phyloP scores from a whole-genome alignment of 2,113 vertebrate genomes.

The Sylvietta virens region DNA sequence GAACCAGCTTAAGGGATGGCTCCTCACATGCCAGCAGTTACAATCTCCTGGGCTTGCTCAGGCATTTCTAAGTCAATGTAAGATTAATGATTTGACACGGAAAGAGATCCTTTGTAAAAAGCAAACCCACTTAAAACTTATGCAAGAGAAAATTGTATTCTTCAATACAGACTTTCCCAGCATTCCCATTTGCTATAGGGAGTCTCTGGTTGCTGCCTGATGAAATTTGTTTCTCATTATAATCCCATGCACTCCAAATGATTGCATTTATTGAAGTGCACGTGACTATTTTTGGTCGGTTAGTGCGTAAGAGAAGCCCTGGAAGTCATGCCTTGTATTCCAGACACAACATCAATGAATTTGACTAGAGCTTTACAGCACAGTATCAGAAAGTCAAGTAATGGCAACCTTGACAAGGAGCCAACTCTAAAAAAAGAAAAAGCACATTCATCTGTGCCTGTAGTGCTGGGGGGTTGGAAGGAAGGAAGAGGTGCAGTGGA shows the following conservation, averaged over 20 bases:
- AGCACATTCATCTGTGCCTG: neutral
- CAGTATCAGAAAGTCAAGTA: neutral
- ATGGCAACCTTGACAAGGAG: slow-evolving; percentile 11
- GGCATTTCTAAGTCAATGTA: neutral
- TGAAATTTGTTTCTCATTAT: neutral
- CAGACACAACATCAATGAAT: neutral
- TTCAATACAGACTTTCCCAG: neutral
- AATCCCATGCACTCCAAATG: neutral
- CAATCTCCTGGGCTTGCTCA: neutral
- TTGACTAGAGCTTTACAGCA: neutral
- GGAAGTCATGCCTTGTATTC: neutral
- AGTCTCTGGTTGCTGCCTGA: neutral
- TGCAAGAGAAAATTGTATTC: neutral
- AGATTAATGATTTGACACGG: neutral
- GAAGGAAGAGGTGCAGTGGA: neutral
- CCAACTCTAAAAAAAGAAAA: neutral
- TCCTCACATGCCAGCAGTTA: neutral
- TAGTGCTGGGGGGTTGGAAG: neutral
- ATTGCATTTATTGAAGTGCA: neutral
- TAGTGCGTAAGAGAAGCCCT: neutral
- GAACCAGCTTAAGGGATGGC: neutral
- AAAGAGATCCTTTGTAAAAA: neutral
- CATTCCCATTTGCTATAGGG: neutral
- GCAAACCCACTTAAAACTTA: neutral
- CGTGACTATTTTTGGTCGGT: rapidly evolving